Evolutionary conservation across 2,888 invertebrate species (phyloP), one percentile per base, ranked within the genome.

Genomic region (Cistogaster globosa): DNA sequence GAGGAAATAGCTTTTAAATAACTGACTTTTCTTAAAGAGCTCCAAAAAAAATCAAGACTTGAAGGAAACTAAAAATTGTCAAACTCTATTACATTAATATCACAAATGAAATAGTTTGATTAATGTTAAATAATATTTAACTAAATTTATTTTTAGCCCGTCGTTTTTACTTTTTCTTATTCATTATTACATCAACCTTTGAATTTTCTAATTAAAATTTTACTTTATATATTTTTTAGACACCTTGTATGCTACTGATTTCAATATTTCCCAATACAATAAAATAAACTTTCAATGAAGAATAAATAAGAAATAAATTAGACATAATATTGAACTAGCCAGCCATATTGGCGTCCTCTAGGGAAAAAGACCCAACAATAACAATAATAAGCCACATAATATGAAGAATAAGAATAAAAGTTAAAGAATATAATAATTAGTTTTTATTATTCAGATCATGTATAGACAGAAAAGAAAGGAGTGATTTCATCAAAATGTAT

Each of bases 261-360:
- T 12, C 18, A 53, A 9, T 53, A 18, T 2, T 18, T 18, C n/a
- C n/a, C 51, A 18, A 6, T 1, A 12, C 7, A 7, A 51, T n/a
- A 51, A n/a, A 18, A 51, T 12, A 18, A 53, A 53, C 18, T 18
- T 53, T 53, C 2, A 18, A 53, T 53, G 2, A 53, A 53, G n/a
- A 48, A 2, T 42, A 12, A 12, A 42, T 42, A 12, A 32, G 6
- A 32, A 32, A 42, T 42, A n/a, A n/a, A 36, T 20, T 45, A 38
- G 58, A 11, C 1, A 12, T 20, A 20, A 1, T 7, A 42, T 51
- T 68, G 51, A 32, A 55, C 7, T 12, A 51, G 45, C 71, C 69
- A 65, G 75, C 80, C 75, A 67, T 36, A 55, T 53, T 76, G 80
- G 75, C 83, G 79, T 83, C 79, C 51, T 62, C 71, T 51, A 75